Base-by-base conservation (phyloP, 2,113 vertebrate species). In the Corvus cornix region DNA sequence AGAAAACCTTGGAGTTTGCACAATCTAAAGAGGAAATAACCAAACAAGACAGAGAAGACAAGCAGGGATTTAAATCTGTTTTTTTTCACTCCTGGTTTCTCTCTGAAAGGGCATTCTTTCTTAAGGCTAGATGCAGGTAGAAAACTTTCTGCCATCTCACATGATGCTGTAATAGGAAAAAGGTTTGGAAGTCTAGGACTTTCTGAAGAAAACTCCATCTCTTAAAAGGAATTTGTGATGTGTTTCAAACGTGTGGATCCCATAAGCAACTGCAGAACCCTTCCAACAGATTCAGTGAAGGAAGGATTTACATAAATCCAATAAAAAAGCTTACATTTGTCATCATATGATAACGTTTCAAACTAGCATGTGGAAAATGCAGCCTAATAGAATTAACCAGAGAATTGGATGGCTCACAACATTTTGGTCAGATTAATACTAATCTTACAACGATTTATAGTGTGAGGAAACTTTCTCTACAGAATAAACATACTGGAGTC, bases 401-500 rank as follows among this genome's bases (percentile, higher is more conserved):
- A 95, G 89, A 97, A 96, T 79, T 95, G 81, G 89, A 95, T 92
- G 52, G 69, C 87, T 96, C 75, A 93, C 94, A 94, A 96, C 87
- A 95, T 97, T 97, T 96, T 86, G 94, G 88, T 94, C 92, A 97
- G 95, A 96, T 97, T 97, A 98, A 95, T 93, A 77, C 52, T 96
- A 97, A 97, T 97, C 90, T 96, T 97, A 88, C 69, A 80, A 89
- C 2, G 44, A 96, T 97, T 97, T 97, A 80, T n/a, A 93, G 79
- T 73, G 56, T 87, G 52, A 97, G 91, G 51, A 58, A 85, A 97
- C 27, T 55, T 97, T 44, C 69, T 86, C 17, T 91, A 82, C n/a
- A 95, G 86, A 97, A 97, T 96, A 95, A 97, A 96, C 58, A 87
- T 60, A 88, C 55, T 85, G 16, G 44, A 80, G 41, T 84, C 66